Base-by-base conservation (phyloP, 2,888 invertebrate genomes). In the Electrophaes corylata region DNA sequence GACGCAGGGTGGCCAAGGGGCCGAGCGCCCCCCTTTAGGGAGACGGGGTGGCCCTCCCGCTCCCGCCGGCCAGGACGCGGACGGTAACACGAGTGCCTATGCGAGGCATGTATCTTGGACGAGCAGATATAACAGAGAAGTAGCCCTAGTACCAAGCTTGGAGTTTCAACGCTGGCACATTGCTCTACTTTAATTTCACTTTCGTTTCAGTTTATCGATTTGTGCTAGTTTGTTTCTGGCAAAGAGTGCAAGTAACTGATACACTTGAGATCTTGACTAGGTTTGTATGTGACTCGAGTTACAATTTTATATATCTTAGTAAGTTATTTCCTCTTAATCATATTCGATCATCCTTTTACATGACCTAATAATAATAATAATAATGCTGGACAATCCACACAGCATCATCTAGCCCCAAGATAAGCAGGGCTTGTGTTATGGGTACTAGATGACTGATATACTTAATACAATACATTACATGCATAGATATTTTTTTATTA, bases 91-190 rank as follows among this genome's bases (percentile, higher is more conserved):
- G 90, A 90, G 89, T 88, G 90, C 90, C 90, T 90, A 90, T 91
- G 91, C 91, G 91, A 91, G 87, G 88, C 91, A 91, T 91, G 91
- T 91, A 91, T 91, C 91, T 91, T 91, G 91, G 90, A 89, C 91
- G 87, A 86, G 86, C 91, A 90, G 91, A 91, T 91, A 91, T 91
- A 91, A 90, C 89, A 88, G 88, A 88, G 88, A 88, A 91, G 91
- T 91, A 91, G 91, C 91, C 91, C 91, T 87, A 83, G 88, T 85
- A 88, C 90, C 83, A 84, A 79, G 85, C 84, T 83, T 84, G 70
- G 75, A 71, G 68, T 51, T 56, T 66, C 26, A 49, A 70, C 56
- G 70, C 57, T 66, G 3, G 20, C 19, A 57, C 20, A 67, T 58
- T 81, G 80, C 91, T 91, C 86, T 68, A 84, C 83, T 78, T 78